phyloP scores from a whole-genome alignment of 2,113 vertebrate species.

The Melozone crissalis region DNA sequence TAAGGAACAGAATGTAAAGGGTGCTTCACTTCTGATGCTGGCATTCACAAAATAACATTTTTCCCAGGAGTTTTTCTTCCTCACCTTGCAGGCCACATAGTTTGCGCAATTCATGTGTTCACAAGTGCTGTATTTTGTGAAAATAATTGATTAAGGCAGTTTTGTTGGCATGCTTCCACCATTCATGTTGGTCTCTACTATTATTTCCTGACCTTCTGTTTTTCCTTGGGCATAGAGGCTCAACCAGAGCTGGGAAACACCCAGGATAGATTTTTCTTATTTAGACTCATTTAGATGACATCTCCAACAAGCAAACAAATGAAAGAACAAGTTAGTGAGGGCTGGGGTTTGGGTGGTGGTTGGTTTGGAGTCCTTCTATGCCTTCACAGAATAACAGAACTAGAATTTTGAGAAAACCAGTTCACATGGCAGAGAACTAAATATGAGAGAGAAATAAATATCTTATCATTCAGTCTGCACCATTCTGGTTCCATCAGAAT shows the following conservation, averaged over 20 bases:
- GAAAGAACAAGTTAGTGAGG: background rate
- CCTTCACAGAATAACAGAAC: background rate
- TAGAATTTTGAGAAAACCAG: background rate
- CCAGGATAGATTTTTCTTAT: background rate
- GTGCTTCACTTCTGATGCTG: background rate
- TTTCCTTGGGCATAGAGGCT: background rate
- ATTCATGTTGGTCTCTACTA: background rate
- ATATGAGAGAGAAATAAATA: background rate
- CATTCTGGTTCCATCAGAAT: background rate
- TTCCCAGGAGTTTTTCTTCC: background rate
- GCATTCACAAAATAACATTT: background rate
- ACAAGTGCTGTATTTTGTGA: background rate
- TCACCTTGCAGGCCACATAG: background rate
- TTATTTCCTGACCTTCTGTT: background rate
- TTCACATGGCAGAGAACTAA: background rate
- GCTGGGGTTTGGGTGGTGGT: background rate
- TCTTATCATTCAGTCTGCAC: background rate
- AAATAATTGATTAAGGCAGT: background rate
- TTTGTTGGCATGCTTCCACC: background rate
- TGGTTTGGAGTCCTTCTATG: background rate
- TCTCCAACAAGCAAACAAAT: background rate
- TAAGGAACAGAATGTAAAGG: background rate
- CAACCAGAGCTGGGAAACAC: background rate
- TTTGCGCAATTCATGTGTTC: background rate
- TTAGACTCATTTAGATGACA: background rate